Evolutionary conservation across 1,140 invertebrate genomes (phyloP), one percentile per base, ranked within the genome.

Genomic region (Drosophila gunungcola): DNA sequence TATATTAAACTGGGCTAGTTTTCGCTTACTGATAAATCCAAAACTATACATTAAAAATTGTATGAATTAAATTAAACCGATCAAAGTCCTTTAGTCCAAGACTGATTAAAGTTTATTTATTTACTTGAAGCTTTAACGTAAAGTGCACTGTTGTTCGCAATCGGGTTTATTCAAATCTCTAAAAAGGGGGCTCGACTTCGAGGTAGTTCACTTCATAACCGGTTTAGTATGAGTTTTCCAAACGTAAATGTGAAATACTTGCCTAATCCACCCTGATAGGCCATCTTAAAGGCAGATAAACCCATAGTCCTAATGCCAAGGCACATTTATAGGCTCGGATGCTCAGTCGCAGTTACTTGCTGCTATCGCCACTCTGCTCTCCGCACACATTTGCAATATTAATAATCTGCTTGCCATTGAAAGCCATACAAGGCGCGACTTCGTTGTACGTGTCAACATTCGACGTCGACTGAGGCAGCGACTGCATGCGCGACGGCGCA

Each of bases 381-480:
- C 25, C 21, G 52, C 52, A 62, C 52, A 77, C 74, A 78, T 53
- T 83, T 77, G 84, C 83, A 88, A 89, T 89, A 89, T 88, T 88
- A 88, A 88, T 86, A 86, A 86, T 88, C 84, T 89, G 76, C 83
- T 76, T 83, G 83, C 83, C 83, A 88, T 83, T 88, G 83, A 88
- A 88, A 89, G 84, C 83, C 83, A 89, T 88, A 88, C 83, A 88
- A 88, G 83, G 83, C 84, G 84, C 84, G 84, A 88, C 80, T 58
- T 62, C 57, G 43, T 48, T 45, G 64, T 88, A 86, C 83, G 83
- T 88, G 83, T 88, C 83, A 88, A 88, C 84, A 88, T 89, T 88
- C 83, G 83, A 88, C 83, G 83, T 55, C 57, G 68, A 64, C 83
- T 48, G 84, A 46, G 63, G 61, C 65, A 54, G 52, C 29, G 12